Conservation (phyloP, 2,888 invertebrate species). For the Muschampia plurimacula region DNA sequence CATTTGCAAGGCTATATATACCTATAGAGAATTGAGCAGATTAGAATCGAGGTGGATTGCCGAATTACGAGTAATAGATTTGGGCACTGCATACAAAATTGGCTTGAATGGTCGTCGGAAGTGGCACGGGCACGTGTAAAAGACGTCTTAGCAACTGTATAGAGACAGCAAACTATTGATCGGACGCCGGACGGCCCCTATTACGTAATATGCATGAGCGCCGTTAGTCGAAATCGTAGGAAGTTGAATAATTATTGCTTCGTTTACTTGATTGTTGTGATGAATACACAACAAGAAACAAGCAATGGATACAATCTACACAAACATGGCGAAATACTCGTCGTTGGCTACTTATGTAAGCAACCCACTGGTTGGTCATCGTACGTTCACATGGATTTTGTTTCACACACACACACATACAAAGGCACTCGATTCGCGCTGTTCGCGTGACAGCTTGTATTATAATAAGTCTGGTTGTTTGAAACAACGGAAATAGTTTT, state of each 20-base stretch:
- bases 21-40: not conserved
- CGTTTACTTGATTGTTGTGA: constrained; percentile 27
- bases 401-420: constrained; percentile 25
- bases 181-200: constrained; percentile 46
- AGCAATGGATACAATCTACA: constrained; percentile 32
- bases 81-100: constrained; percentile 11
- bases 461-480: constrained; percentile 43
- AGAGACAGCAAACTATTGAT: constrained; percentile 56
- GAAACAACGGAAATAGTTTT: constrained; percentile 57
- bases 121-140: constrained; percentile 49
- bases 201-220: constrained; percentile 33
- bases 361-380: constrained; percentile 18
- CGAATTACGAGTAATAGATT: constrained; percentile 16
- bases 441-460: constrained; percentile 54
- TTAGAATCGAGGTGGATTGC: not conserved
- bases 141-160: constrained; percentile 51
- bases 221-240: constrained; percentile 39
- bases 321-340: constrained; percentile 15
- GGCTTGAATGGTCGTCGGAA: constrained; percentile 43
- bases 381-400: constrained; percentile 23
- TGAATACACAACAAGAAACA: constrained; percentile 12
- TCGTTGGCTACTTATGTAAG: constrained; percentile 18
- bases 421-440: constrained; percentile 10
- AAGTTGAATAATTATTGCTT: constrained; percentile 35
- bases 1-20: not conserved